These are phyloP conservation scores for Phoxinus dragarum DNA, from an alignment of 2,797 vertebrate genomes.

Conservation along the genomic window DNA sequence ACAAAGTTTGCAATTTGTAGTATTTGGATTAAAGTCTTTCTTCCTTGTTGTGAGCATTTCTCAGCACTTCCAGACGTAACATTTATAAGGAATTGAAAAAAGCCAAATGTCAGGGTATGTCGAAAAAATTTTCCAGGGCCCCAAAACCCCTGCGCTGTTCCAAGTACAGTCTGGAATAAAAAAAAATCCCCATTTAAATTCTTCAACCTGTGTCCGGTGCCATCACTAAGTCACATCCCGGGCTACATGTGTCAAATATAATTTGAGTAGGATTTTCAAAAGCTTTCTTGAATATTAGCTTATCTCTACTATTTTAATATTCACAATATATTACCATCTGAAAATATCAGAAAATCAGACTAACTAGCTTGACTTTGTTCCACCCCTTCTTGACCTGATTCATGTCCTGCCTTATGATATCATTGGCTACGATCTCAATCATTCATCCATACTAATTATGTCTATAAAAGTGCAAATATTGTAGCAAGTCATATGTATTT, in stretches of 20 bases:
- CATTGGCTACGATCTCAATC: neutral
- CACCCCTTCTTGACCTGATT: neutral
- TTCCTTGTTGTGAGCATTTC: no score
- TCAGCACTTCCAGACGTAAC: no score
- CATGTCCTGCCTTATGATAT: constrained; percentile 11
- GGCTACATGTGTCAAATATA: neutral
- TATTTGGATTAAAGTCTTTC: no score
- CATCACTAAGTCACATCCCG: no score
- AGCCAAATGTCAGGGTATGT: no score
- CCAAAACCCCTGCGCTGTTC: no score
- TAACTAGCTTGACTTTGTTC: neutral
- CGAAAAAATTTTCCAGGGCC: no score
- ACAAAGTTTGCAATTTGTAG: no score
- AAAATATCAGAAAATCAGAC: neutral
- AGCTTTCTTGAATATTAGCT: neutral
- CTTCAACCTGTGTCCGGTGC: no score
- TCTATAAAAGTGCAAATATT: neutral
- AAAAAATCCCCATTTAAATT: no score
- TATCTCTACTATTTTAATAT: neutral
- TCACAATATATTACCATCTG: neutral
- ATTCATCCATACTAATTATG: constrained; percentile 22
- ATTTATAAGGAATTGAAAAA: no score
- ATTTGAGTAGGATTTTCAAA: neutral
- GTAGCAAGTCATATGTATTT: neutral
- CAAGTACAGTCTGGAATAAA: no score